Evolutionary conservation across 2,113 vertebrate species (phyloP).

Genomic region (Antigone vipio): DNA sequence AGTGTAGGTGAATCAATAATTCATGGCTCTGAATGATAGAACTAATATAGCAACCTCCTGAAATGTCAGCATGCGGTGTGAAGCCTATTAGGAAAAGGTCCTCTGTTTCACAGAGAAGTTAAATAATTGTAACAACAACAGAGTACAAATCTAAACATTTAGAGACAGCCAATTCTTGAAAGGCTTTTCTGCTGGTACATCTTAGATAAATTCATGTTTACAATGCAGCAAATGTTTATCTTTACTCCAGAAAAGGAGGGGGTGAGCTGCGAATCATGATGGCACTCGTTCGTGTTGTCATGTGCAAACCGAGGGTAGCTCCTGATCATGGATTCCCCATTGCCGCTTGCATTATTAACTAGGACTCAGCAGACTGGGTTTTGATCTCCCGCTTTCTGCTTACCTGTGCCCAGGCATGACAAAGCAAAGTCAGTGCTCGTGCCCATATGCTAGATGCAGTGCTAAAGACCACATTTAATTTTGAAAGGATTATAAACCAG

Average conservation of each 20-base stretch:
- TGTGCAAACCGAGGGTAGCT: neutral
- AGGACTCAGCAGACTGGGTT: neutral
- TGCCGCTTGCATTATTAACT: neutral
- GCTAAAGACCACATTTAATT: neutral
- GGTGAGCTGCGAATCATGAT: neutral
- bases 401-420: neutral
- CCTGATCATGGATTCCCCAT: neutral
- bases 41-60: conserved; percentile 9
- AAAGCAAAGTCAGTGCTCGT: neutral
- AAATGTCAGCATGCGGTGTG: conserved; percentile 23
- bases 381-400: neutral
- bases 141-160: conserved; percentile 55
- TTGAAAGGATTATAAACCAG: neutral
- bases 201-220: conserved; percentile 29
- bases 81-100: neutral
- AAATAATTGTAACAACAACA: conserved; percentile 50
- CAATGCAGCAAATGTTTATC: conserved; percentile 33
- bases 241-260: neutral
- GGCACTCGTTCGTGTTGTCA: neutral
- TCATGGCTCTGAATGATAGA: conserved; percentile 40
- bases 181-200: neutral
- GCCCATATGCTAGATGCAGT: neutral
- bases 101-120: conserved; percentile 20
- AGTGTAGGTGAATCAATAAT: conserved; percentile 40
- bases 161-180: conserved; percentile 33